Percentiles rank a stretch among this genome's conserved stretches.
phyloP scores from a whole-genome alignment of 2,797 vertebrate genomes.

The Valencia hispanica region DNA sequence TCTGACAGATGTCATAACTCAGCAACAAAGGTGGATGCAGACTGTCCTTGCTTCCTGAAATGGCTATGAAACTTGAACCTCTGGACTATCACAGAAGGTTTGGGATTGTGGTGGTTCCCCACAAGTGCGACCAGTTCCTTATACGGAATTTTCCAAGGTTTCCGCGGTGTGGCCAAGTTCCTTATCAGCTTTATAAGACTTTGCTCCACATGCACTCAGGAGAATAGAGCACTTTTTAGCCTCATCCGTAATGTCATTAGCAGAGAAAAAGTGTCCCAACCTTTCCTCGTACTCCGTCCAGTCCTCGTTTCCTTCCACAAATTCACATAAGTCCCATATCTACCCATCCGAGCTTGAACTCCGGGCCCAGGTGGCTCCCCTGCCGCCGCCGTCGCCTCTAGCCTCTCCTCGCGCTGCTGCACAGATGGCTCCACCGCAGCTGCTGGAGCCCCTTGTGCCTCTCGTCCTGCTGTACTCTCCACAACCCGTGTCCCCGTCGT shows the following conservation, averaged over 20 bases:
- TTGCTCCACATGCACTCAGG: not conserved
- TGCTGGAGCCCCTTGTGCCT: too few relatives aligned
- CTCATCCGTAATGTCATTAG: conserved; percentile 8
- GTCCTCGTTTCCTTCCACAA: not conserved
- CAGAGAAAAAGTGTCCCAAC: conserved; percentile 8
- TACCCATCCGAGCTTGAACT: not conserved
- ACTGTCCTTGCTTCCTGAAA: not conserved
- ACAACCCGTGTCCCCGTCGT: too few relatives aligned
- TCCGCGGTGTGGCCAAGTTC: not conserved
- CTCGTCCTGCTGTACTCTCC: too few relatives aligned
- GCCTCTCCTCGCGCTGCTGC: not conserved
- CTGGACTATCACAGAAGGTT: not conserved
- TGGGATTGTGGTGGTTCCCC: not conserved
- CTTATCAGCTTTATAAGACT: too few relatives aligned
- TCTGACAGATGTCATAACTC: too few relatives aligned
- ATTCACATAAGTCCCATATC: not conserved
- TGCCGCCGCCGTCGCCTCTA: not conserved
- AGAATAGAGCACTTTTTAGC: not conserved
- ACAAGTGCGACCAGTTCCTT: not conserved
- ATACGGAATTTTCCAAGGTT: not conserved
- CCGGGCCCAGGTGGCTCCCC: too few relatives aligned
- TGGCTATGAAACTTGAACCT: not conserved
- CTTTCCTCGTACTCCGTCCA: conserved; percentile 6
- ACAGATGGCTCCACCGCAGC: too few relatives aligned
- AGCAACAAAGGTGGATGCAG: too few relatives aligned